Base-by-base conservation (phyloP, 2,113 vertebrate genomes). In the Bagarius yarrelli region DNA sequence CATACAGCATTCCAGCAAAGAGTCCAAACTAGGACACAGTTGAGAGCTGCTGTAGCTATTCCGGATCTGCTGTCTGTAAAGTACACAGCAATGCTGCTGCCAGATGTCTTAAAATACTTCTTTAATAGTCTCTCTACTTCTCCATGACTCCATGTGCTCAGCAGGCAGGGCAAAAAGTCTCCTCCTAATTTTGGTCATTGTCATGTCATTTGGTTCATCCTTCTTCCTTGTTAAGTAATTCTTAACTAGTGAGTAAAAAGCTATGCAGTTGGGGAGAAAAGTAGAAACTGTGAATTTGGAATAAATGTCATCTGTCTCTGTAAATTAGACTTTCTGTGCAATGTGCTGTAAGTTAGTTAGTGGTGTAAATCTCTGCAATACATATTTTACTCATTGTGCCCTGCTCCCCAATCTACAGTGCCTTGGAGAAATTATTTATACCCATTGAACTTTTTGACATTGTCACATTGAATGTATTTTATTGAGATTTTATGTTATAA, bases 1-100 rank as follows among this genome's bases (percentile, higher is more conserved):
- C 67, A 60, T 78, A 50, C 63, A 72, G 64, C 82, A 56, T 81
- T 81, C 82, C 77, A 53, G 60, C 63, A 34, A 76, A 63, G 77
- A 84, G 76, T 56, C 84, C 84, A 85, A 85, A 85, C 76, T 85
- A 79, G 75, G 79, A 59, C 72, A 71, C 81, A 85, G 76, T 77
- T 76, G 76, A 67, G 76, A 84, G 81, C 44, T 0, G 27, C 34
- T 27, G 60, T 73, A 64, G 27, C 83, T 78, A 80, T 84, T 86
- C 83, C 83, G 81, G 81, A 84, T 78, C 66, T 56, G 76, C 76
- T 78, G 78, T 78, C 74, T 84, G 73, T 83, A 86, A 86, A 81
- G 81, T 83, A 83, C 80, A 80, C 80, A 83, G 53, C 34, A 70
- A 53, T 25, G 55, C 32, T 74, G 78, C 78, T 80, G 80, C 84